Conservation (phyloP, 1,140 invertebrate genomes). For the Macrotrachela quadricornifera region DNA sequence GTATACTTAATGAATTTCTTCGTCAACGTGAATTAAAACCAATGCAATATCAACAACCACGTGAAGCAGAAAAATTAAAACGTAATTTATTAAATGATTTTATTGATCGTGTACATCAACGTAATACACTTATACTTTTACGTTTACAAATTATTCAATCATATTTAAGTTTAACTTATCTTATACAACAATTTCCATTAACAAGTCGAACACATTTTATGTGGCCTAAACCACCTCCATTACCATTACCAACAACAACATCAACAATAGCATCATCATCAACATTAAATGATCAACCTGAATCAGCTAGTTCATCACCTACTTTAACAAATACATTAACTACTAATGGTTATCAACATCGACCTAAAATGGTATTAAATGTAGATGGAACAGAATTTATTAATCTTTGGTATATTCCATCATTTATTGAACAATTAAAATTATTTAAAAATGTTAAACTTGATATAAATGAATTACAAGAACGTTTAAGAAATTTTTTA, state of each 20-base stretch:
- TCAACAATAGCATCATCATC: too few species aligned
- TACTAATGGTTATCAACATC: conserved; percentile 19
- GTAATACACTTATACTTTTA: conserved; percentile 22
- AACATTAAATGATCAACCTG: neutral
- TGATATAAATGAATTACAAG: conserved; percentile 13
- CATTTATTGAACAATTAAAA: conserved; percentile 21
- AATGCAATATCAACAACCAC: conserved; percentile 16
- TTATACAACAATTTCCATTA: conserved; percentile 24
- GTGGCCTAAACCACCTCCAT: neutral
- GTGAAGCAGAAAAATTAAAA: conserved; percentile 24
- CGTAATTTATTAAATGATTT: conserved; percentile 17
- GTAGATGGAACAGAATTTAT: conserved; percentile 20
- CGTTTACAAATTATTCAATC: conserved; percentile 23
- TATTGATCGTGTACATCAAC: conserved; percentile 18
- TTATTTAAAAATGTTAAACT: conserved; percentile 19
- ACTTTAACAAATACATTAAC: neutral
- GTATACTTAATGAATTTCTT: conserved; percentile 27
- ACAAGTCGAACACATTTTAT: conserved; percentile 14
- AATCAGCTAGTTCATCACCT: neutral
- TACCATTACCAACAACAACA: neutral
- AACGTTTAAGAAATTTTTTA: conserved; percentile 18
- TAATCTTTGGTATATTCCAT: conserved; percentile 31
- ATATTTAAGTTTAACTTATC: conserved; percentile 22
- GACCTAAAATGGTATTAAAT: conserved; percentile 21
- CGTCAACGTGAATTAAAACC: conserved; percentile 21